Percentiles rank a stretch among this genome's conserved stretches.
These are phyloP conservation scores for Leucoraja erinaceus DNA, from an alignment of 2,113 vertebrate species.

Conservation along the genomic window DNA sequence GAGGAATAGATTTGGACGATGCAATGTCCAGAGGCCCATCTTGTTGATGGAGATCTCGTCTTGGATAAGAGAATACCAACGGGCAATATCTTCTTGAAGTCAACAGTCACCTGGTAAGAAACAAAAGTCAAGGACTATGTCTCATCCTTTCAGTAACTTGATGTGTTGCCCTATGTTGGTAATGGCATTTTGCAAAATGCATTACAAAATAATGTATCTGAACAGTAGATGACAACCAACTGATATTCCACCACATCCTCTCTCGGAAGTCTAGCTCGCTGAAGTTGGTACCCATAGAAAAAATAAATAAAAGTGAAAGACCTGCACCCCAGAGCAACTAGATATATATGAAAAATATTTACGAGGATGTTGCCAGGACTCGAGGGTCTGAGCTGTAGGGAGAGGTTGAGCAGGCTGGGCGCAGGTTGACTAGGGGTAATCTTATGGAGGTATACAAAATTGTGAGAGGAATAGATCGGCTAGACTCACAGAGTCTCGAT, in stretches of 20 bases:
- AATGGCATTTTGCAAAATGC: too few relatives aligned
- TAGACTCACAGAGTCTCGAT: neutral
- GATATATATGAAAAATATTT: too few relatives aligned
- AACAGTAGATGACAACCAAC: neutral
- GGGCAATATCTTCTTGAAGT: neutral
- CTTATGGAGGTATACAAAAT: too few relatives aligned
- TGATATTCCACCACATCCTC: neutral
- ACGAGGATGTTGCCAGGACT: too few relatives aligned
- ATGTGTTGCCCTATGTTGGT: too few relatives aligned
- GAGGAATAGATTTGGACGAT: conserved; percentile 19
- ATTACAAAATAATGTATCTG: neutral
- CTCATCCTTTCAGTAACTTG: too few relatives aligned
- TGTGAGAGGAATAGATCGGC: too few relatives aligned
- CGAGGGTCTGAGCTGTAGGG: too few relatives aligned
- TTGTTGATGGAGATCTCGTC: neutral
- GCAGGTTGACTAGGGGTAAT: too few relatives aligned
- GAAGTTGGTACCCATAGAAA: neutral
- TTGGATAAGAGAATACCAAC: neutral
- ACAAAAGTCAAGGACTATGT: neutral
- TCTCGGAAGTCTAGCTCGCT: too few relatives aligned
- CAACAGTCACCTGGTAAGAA: neutral
- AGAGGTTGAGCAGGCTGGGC: too few relatives aligned
- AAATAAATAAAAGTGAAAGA: neutral
- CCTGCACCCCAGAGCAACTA: too few relatives aligned
- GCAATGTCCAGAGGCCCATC: neutral